These are phyloP conservation scores for Peromyscus melanophrys DNA, from an alignment of 2,797 vertebrate species.

Conservation along the genomic window DNA sequence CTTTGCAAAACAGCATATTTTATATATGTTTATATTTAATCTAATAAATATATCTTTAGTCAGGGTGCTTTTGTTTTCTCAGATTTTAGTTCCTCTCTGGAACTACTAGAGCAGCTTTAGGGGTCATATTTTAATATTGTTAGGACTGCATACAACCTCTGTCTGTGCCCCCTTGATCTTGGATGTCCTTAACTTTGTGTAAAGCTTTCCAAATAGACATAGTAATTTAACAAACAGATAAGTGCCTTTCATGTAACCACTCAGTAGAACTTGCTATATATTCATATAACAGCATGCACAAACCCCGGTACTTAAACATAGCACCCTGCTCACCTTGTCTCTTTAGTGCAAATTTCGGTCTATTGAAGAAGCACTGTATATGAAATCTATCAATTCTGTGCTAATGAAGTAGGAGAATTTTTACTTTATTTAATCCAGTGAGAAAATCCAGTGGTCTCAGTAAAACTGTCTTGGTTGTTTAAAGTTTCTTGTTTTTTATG, in stretches of 20 bases:
- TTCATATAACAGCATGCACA: slow-evolving; percentile 37
- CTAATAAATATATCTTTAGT: background rate
- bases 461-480: background rate
- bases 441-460: background rate
- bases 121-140: background rate
- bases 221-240: background rate
- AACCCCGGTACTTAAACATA: slow-evolving; percentile 1
- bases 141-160: background rate
- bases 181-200: background rate
- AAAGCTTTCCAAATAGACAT: background rate
- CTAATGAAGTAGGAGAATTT: background rate
- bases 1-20: background rate
- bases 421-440: background rate
- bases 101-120: background rate
- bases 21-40: background rate
- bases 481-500: slow-evolving; percentile 33
- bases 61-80: background rate
- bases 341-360: background rate
- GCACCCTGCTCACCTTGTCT: background rate
- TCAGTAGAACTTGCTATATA: background rate
- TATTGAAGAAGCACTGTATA: slow-evolving; percentile 6
- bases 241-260: background rate
- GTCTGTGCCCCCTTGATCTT: background rate
- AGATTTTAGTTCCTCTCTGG: background rate
- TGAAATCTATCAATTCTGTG: slow-evolving; percentile 6